Percentiles rank a stretch among this genome's conserved stretches.
Conservation (phyloP, 2,888 invertebrate species). For the Melikaiella ostensackeni region DNA sequence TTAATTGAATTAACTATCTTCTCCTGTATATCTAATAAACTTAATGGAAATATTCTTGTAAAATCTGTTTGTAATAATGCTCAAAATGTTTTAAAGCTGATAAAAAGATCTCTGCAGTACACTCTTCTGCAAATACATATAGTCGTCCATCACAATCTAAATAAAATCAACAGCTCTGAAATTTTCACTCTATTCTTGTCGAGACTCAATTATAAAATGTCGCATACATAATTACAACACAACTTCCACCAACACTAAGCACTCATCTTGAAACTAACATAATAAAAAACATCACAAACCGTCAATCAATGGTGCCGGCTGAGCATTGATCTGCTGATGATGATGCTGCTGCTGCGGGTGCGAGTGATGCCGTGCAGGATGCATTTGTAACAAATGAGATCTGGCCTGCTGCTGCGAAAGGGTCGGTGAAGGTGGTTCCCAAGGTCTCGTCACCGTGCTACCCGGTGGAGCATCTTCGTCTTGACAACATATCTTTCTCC, state of each 20-base stretch:
- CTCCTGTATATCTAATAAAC: no score
- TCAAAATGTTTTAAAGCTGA: no score
- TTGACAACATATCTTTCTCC: slow-evolving; percentile 69
- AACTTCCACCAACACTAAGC: background rate
- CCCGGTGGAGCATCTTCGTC: slow-evolving; percentile 67
- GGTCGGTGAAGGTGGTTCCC: slow-evolving; percentile 74
- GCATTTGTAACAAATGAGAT: slow-evolving; percentile 67
- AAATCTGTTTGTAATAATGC: no score
- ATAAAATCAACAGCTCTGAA: no score
- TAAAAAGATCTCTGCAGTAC: no score
- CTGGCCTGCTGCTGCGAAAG: slow-evolving; percentile 66
- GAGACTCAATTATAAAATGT: background rate
- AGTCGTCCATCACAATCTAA: no score
- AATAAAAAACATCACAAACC: slow-evolving; percentile 59
- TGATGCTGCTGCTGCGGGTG: slow-evolving; percentile 68
- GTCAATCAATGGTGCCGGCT: slow-evolving; percentile 67
- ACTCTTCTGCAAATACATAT: no score
- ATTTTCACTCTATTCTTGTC: no score
- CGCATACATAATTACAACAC: background rate
- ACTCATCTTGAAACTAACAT: slow-evolving; percentile 31
- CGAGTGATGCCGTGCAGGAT: slow-evolving; percentile 63
- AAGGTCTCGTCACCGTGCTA: slow-evolving; percentile 69
- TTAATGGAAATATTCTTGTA: no score
- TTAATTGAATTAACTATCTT: no score
- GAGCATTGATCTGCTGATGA: slow-evolving; percentile 67